These are phyloP conservation scores for Linnaemya vulpina DNA, from an alignment of 2,888 invertebrate species.

Conservation along the genomic window DNA sequence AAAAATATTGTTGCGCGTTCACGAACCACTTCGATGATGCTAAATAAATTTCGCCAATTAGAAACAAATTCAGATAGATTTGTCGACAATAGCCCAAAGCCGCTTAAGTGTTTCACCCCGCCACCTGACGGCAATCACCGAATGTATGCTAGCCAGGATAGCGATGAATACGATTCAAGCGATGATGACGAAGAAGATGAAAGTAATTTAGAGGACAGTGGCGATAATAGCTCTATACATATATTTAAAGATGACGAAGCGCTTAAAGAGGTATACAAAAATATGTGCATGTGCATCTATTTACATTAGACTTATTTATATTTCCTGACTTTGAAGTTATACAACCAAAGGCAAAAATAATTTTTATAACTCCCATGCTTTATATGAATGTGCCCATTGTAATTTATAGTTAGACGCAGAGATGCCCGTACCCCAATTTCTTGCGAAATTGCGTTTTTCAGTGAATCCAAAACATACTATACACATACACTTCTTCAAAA, in stretches of 20 bases:
- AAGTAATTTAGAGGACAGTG: slow-evolving; percentile 82
- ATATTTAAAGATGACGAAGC: slow-evolving; percentile 86
- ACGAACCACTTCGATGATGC: slow-evolving; percentile 93
- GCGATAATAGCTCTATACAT: slow-evolving; percentile 80
- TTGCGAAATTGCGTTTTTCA: too few relatives aligned
- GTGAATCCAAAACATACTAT: too few relatives aligned
- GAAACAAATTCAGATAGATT: slow-evolving; percentile 86
- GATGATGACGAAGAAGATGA: slow-evolving; percentile 77
- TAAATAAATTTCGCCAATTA: slow-evolving; percentile 94
- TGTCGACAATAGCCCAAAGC: slow-evolving; percentile 86
- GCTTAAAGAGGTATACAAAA: slow-evolving; percentile 84
- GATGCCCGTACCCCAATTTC: too few relatives aligned
- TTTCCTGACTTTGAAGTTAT: too few relatives aligned
- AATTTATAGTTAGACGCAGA: too few relatives aligned
- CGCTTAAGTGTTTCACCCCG: slow-evolving; percentile 94
- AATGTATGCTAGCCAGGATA: slow-evolving; percentile 80
- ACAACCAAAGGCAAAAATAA: too few relatives aligned
- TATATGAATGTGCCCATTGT: too few relatives aligned
- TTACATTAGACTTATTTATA: too few relatives aligned
- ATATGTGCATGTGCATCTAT: not conserved
- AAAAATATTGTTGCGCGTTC: slow-evolving; percentile 82
- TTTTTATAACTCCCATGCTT: too few relatives aligned
- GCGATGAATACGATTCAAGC: slow-evolving; percentile 81
- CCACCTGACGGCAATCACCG: slow-evolving; percentile 88
- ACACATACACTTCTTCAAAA: too few relatives aligned